phyloP scores from a whole-genome alignment of 1,140 invertebrate genomes.

The Carposina sasakii region DNA sequence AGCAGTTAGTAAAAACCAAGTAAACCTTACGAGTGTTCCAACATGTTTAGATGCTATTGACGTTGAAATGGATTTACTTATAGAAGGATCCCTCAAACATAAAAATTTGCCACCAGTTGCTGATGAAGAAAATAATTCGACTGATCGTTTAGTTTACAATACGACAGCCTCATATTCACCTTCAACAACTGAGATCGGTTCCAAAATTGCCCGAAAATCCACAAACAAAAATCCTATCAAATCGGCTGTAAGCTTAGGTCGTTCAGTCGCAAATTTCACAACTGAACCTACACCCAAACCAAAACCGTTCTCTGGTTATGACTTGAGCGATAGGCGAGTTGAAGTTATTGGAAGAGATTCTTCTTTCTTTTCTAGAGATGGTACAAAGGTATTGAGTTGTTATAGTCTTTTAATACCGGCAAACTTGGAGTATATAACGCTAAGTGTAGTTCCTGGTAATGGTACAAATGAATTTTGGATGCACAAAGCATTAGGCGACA shows the following conservation, averaged over 20 bases:
- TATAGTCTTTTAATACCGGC: conserved; percentile 61
- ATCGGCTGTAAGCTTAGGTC: no score
- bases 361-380: conserved; percentile 63
- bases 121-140: conserved; percentile 28
- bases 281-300: conserved; percentile 7
- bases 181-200: conserved; percentile 21
- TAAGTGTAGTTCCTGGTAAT: conserved; percentile 47
- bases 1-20: conserved; percentile 34
- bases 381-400: conserved; percentile 50
- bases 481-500: conserved; percentile 39
- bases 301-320: conserved; percentile 56
- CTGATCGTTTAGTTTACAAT: conserved; percentile 15
- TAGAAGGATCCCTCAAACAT: conserved; percentile 63
- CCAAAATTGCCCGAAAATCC: neutral
- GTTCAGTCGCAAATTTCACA: no score
- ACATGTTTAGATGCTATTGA: conserved; percentile 45
- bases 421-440: conserved; percentile 45
- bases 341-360: conserved; percentile 63
- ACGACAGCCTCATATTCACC: neutral
- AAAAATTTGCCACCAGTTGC: conserved; percentile 25
- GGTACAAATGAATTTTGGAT: conserved; percentile 46
- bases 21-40: conserved; percentile 26
- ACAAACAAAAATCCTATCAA: no score
- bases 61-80: conserved; percentile 43
- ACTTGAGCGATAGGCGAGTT: conserved; percentile 66